Evolutionary conservation across 2,113 vertebrate species (phyloP).

Genomic region (Eleginops maclovinus): DNA sequence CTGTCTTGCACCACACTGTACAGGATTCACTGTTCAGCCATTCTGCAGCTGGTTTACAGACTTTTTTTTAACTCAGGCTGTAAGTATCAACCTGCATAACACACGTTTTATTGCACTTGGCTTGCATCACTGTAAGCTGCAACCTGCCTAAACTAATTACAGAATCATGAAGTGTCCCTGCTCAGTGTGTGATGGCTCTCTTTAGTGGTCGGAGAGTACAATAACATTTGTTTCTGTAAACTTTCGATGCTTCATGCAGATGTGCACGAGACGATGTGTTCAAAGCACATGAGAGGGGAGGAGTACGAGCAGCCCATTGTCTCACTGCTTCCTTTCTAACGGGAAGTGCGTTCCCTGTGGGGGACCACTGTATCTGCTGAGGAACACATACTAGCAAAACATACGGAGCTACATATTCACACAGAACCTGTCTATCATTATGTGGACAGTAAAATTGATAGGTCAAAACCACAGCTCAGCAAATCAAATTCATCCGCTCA

Average conservation of each 20-base stretch:
- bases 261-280: slow-evolving; percentile 23
- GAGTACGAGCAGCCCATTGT: slow-evolving; percentile 35
- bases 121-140: not conserved
- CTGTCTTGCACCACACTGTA: too few species aligned
- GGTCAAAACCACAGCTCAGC: slow-evolving; percentile 8
- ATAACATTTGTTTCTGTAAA: not conserved
- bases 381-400: not conserved
- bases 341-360: slow-evolving; percentile 33
- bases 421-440: not conserved
- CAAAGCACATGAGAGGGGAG: slow-evolving; percentile 4
- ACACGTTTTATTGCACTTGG: too few species aligned
- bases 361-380: not conserved
- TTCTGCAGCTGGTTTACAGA: too few species aligned
- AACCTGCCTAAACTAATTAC: not conserved
- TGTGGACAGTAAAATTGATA: not conserved
- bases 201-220: not conserved
- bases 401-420: not conserved
- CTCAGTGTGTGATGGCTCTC: not conserved
- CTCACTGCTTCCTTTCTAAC: slow-evolving; percentile 17
- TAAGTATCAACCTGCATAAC: too few species aligned
- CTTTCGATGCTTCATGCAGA: slow-evolving; percentile 29
- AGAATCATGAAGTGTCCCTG: not conserved
- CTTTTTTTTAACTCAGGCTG: too few species aligned
- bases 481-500: slow-evolving; percentile 42
- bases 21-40: too few species aligned